phyloP scores from a whole-genome alignment of 2,888 invertebrate genomes.

The Sericinus montela region DNA sequence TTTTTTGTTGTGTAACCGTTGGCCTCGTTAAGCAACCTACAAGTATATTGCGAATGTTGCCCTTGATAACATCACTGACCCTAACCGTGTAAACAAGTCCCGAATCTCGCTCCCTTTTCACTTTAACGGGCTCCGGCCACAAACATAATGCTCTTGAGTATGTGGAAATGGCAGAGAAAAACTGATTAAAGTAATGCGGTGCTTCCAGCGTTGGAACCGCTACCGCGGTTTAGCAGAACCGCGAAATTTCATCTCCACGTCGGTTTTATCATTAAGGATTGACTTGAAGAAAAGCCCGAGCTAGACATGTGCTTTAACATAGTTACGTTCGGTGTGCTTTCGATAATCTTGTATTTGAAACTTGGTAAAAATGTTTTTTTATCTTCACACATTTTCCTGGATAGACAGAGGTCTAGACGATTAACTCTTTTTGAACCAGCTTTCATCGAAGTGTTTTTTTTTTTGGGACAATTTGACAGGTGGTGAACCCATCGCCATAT shows the following conservation, averaged over 20 bases:
- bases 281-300: not conserved
- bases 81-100: constrained; percentile 15
- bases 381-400: too few species aligned
- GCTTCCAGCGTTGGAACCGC: constrained; percentile 23
- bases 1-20: not conserved
- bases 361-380: too few species aligned
- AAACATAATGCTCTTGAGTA: constrained; percentile 13
- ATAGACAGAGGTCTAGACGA: too few species aligned
- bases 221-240: constrained; percentile 25
- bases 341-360: constrained; percentile 5
- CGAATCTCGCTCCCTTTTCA: constrained; percentile 15
- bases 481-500: too few species aligned
- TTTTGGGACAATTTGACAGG: too few species aligned
- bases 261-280: constrained; percentile 30
- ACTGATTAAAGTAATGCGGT: constrained; percentile 31
- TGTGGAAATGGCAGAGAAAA: constrained; percentile 25
- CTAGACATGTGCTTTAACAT: not conserved
- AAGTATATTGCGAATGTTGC: constrained; percentile 10
- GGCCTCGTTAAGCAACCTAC: constrained; percentile 2
- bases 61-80: constrained; percentile 15
- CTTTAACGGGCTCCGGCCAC: constrained; percentile 11
- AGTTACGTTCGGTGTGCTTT: constrained; percentile 6
- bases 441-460: too few species aligned
- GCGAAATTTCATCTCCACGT: constrained; percentile 33
- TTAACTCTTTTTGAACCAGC: too few species aligned